Base-by-base conservation (phyloP, 2,797 vertebrate genomes). In the Nyctibius grandis region DNA sequence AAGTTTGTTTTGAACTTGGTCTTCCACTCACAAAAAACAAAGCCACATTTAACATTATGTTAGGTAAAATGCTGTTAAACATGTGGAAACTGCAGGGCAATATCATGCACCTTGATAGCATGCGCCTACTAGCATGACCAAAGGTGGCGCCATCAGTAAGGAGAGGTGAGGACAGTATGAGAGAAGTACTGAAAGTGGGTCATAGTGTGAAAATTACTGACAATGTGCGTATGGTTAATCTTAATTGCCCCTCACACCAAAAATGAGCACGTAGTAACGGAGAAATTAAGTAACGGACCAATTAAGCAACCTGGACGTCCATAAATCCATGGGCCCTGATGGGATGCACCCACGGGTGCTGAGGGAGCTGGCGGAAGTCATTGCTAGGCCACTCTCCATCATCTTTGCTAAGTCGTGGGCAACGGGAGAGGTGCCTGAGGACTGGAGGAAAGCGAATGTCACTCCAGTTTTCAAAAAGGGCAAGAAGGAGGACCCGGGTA, bases 41-140 rank as follows among this genome's bases (percentile, higher is more conserved):
- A 61, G 4, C 9, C 20, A 50, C 1, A 5, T 51, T 67, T 54
- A 60, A 11, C 0, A 0, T 48, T 80, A 9, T 0, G 0, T 60
- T 56, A 48, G 11, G 7, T 8, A 85, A 83, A 85, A 57, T 22
- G 4, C 4, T 23, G 75, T 70, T 25, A 79, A 80, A 36, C 12
- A 4, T 0, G 2, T 23, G 7, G 50, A 81, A 81, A 42, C 12
- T 60, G 8, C 42, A 38, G 21, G 47, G 11, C 29, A 44, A 9
- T 72, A 29, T 23, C 19, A 6, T 74, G 34, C 60, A 69, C 31
- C 26, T 48, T 64, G 36, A 19, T 4, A 85, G 3, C 23, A 45
- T 20, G 13, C 72, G 23, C 38, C 38, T 68, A 47, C 18, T 48
- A 86, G 16, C 23, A 34, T 15, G 45, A 72, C 31, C 53, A 50